Evolutionary conservation across 2,113 vertebrate genomes (phyloP).

Genomic region (Uria aalge): DNA sequence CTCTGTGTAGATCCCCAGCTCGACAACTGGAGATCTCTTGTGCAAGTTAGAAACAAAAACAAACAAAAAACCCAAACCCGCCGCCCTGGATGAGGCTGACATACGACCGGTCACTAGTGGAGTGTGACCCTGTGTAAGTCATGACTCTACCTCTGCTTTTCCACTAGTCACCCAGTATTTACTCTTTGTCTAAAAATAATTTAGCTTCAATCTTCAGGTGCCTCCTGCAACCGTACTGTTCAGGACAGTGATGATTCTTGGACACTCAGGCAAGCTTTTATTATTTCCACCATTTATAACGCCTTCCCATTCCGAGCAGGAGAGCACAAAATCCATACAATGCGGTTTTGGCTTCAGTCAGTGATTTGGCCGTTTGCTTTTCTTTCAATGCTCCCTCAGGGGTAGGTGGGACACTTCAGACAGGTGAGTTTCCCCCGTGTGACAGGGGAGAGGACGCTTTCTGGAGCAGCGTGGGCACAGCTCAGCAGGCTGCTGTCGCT

Average conservation of each 20-base stretch:
- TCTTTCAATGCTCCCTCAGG: neutral
- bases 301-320: neutral
- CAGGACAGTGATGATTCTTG: neutral
- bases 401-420: neutral
- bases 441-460: neutral
- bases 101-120: neutral
- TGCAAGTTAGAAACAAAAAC: neutral
- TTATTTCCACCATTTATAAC: neutral
- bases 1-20: neutral
- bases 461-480: neutral
- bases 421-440: neutral
- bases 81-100: neutral
- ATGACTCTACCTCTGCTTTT: neutral
- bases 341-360: neutral
- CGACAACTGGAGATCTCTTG: neutral
- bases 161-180: neutral
- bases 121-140: neutral
- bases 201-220: neutral
- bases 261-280: neutral
- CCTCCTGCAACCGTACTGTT: neutral
- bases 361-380: neutral
- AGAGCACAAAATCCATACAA: neutral
- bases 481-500: neutral
- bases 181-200: neutral
- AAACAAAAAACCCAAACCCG: neutral